Base-by-base conservation (phyloP, 2,113 vertebrate genomes). In the Apteryx mantelli region DNA sequence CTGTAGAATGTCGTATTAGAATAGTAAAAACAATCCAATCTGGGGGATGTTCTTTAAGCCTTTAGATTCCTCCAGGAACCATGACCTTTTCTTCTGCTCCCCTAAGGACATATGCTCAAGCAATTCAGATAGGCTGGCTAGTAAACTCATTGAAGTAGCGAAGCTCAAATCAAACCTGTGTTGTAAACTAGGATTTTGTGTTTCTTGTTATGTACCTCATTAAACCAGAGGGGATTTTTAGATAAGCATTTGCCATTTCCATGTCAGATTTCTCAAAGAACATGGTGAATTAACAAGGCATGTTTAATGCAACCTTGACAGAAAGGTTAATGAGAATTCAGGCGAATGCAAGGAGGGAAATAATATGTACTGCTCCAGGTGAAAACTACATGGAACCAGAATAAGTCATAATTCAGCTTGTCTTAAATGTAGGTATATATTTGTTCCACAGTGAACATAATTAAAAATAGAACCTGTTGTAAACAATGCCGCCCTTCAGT, bases 251-350 rank as follows among this genome's bases (percentile, higher is more conserved):
- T 97, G 86, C 97, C 93, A 88, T 95, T 84, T 96, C 66, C n/a
- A 14, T 90, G 88, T 96, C 93, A 97, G 32, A 68, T 85, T 96
- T 94, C 76, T 93, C 46, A 76, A 95, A 91, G 83, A 95, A 95
- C 34, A 30, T 15, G 63, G 75, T 94, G 74, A 95, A 96, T 91
- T 95, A 97, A 91, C 94, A 93, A 92, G 89, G 90, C 46, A 16
- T 46, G 63, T 94, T 93, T 95, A 93, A 82, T 76, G 65, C 76
- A 93, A 16, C 91, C 79, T 64, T 97, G 96, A 92, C 92, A 91
- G 73, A 95, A 95, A 97, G 88, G 96, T 97, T 97, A 97, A 97
- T 97, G 93, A 96, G 79, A 95, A 97, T 95, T 95, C 76, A 76
- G 87, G 84, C 91, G 36, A 70, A 53, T 22, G 32, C 42, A 93